Conservation (phyloP, 2,888 invertebrate species). For the Platerodrilus igneus region DNA sequence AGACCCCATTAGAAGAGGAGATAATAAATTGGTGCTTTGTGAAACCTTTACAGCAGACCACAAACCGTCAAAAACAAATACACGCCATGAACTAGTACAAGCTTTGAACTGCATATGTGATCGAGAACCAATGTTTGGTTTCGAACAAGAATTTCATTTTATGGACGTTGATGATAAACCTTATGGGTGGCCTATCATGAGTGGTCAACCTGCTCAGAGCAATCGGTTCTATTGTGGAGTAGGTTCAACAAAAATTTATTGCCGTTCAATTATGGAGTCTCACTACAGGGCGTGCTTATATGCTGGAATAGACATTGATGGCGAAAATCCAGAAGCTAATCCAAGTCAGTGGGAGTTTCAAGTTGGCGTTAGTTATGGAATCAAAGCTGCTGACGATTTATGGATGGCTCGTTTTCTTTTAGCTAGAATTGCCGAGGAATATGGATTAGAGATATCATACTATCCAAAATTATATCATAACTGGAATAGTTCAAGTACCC, state of each 20-base stretch:
- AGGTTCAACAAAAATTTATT: slow-evolving; percentile 71
- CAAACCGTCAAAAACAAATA: slow-evolving; percentile 53
- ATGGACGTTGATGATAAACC: slow-evolving; percentile 58
- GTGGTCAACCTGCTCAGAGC: slow-evolving; percentile 63
- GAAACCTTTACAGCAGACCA: slow-evolving; percentile 67
- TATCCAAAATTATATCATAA: slow-evolving; percentile 53
- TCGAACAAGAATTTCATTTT: slow-evolving; percentile 64
- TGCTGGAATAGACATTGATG: slow-evolving; percentile 71
- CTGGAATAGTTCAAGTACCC: slow-evolving; percentile 69
- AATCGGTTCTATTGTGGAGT: slow-evolving; percentile 84
- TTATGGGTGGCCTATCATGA: slow-evolving; percentile 66
- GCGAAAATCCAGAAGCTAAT: slow-evolving; percentile 66
- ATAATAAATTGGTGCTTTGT: slow-evolving; percentile 69
- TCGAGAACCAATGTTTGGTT: slow-evolving; percentile 68
- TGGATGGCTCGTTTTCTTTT: slow-evolving; percentile 59
- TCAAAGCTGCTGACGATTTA: slow-evolving; percentile 57
- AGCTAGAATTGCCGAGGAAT: slow-evolving; percentile 58
- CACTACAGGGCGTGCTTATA: slow-evolving; percentile 74
- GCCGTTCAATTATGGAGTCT: slow-evolving; percentile 77
- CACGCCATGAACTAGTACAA: slow-evolving; percentile 49
- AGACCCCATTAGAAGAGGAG: slow-evolving; percentile 74
- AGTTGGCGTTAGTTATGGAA: slow-evolving; percentile 60
- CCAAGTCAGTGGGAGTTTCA: slow-evolving; percentile 60
- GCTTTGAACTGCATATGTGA: slow-evolving; percentile 56
- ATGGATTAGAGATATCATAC: slow-evolving; percentile 54